phyloP scores from a whole-genome alignment of 2,113 vertebrate genomes.

The Pomatostomus ruficeps region DNA sequence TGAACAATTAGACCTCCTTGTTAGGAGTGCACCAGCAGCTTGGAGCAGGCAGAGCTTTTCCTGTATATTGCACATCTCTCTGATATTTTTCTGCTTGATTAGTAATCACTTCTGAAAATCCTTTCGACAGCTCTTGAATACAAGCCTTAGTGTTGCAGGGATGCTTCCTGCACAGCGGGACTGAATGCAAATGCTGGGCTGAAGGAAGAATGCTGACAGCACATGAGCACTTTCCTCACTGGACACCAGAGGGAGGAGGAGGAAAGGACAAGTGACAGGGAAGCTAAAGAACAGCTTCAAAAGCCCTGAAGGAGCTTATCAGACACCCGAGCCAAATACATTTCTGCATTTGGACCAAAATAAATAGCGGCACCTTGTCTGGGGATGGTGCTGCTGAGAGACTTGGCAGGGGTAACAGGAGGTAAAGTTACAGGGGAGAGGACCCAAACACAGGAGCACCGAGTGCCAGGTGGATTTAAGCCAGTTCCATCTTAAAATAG shows the following conservation, averaged over 20 bases:
- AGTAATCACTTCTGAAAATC: conserved; percentile 49
- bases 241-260: conserved; percentile 63
- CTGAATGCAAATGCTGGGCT: neutral
- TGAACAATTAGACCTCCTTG: neutral
- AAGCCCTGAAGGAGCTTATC: neutral
- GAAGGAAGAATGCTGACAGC: neutral
- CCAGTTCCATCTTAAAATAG: neutral
- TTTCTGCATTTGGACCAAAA: neutral
- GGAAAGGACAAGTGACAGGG: neutral
- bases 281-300: neutral
- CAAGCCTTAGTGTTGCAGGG: neutral
- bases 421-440: neutral
- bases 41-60: conserved; percentile 10
- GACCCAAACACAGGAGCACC: neutral
- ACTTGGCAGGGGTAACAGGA: neutral
- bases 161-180: neutral
- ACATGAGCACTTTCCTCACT: conserved; percentile 29
- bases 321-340: neutral
- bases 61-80: neutral
- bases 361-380: neutral
- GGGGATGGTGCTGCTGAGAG: neutral
- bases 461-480: neutral
- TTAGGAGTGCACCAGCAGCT: neutral
- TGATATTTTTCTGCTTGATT: conserved; percentile 57
- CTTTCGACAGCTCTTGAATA: neutral